These are phyloP conservation scores for Sminthurides aquaticus DNA, from an alignment of 2,888 invertebrate genomes.

Conservation along the genomic window DNA sequence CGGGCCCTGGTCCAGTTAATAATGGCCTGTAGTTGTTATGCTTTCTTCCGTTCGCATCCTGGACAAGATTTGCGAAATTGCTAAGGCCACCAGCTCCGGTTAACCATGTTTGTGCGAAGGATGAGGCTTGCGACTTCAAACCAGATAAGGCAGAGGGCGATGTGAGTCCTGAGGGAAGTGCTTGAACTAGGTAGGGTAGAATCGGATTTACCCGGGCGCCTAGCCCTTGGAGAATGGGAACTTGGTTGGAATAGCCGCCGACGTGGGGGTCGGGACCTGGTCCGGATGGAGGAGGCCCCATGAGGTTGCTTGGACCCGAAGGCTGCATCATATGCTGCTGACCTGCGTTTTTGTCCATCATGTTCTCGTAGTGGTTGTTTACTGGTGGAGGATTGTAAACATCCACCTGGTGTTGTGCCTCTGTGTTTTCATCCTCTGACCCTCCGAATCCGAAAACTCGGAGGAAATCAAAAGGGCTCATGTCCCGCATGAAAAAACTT, in stretches of 20 bases:
- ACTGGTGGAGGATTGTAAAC: slow-evolving; percentile 37
- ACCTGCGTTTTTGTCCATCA: slow-evolving; percentile 16
- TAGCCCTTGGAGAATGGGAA: background rate
- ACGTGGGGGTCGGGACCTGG: background rate
- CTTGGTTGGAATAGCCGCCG: background rate
- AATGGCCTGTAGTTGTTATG: background rate
- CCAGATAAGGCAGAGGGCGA: background rate
- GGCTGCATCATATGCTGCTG: background rate
- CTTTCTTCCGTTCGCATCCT: background rate
- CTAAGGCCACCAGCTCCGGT: background rate
- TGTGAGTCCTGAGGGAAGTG: background rate
- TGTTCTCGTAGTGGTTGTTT: slow-evolving; percentile 33
- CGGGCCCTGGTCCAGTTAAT: background rate
- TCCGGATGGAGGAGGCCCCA: background rate
- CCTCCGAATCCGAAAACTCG: slow-evolving; percentile 25
- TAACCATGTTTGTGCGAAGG: slow-evolving; percentile 3
- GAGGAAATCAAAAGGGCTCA: slow-evolving; percentile 39
- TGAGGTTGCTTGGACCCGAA: background rate
- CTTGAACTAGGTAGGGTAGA: background rate
- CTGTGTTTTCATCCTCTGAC: slow-evolving; percentile 22
- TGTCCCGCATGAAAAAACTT: slow-evolving; percentile 62
- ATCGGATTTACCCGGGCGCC: background rate
- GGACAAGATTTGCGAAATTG: background rate
- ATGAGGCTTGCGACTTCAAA: background rate
- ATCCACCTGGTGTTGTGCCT: slow-evolving; percentile 28